Evolutionary conservation across 2,797 vertebrate genomes (phyloP), one percentile per base, ranked within the genome.

Genomic region (Gallirallus australis): DNA sequence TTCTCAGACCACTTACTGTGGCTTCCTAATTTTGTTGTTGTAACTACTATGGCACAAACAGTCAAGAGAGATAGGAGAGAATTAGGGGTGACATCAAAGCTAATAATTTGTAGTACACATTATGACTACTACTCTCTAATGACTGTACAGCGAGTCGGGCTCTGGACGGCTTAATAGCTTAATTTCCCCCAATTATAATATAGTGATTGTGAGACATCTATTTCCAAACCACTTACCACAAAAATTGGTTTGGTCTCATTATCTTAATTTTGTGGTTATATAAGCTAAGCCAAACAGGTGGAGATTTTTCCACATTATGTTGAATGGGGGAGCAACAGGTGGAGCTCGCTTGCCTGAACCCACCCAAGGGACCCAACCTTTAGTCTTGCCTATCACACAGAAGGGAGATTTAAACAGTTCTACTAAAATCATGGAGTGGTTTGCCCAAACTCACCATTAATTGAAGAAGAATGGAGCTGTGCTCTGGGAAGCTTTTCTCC

Each of bases 381-480:
- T 53, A 35, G 14, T 39, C 17, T 52, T 65, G 21, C 31, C 16
- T 61, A 6, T 52, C 8, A 48, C 27, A 45, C 16, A 19, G 0
- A 2, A 50, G 37, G 15, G 53, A 64, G 64, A 64, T 71, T 39
- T 82, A 47, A 85, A 70, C 50, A 80, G 12, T 61, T 71, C 48
- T 54, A 25, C 48, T 28, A 39, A 80, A 85, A 80, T 52, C 27
- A 80, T 7, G 28, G n/a, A 61, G 12, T 12, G 6, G 25, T 53
- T 86, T 68, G n/a, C 24, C 30, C 70, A 82, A 77, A 91, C 97
- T 97, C 79, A 98, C 97, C 96, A 20, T 88, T 93, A 84, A 96
- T 66, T 64, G 94, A 92, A 73, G 95, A 93, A 89, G 93, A 94
- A 61, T 84, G 86, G 9, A 91, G 28, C 2, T 94, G 86, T 79